phyloP scores from a whole-genome alignment of 2,888 invertebrate species.

The Mongoloraphidia duomilia region DNA sequence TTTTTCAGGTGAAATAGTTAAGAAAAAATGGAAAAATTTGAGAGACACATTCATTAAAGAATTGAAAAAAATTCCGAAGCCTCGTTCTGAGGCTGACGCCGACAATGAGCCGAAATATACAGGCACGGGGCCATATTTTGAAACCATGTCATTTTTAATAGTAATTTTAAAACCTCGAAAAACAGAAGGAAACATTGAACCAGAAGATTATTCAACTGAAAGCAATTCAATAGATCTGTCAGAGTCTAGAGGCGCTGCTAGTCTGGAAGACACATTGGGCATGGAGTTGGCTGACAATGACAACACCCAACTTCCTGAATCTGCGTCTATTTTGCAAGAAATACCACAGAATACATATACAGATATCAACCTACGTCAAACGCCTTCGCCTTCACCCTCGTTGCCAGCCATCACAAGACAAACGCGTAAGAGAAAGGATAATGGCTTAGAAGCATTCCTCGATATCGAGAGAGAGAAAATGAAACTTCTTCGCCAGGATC shows the following conservation, averaged over 20 bases:
- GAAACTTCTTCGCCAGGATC: constrained; percentile 14
- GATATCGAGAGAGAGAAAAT: constrained; percentile 14
- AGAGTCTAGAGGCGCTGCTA: no score
- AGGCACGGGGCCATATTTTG: constrained; percentile 10
- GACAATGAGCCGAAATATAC: constrained; percentile 8
- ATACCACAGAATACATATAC: constrained; percentile 8
- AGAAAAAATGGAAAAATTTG: constrained; percentile 10
- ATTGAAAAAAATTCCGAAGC: constrained; percentile 8
- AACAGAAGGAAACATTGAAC: constrained; percentile 9
- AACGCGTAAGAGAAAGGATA: constrained; percentile 17
- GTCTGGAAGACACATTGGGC: no score
- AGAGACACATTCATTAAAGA: constrained; percentile 7
- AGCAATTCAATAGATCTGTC: no score
- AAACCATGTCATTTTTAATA: constrained; percentile 9
- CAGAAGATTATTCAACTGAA: constrained; percentile 1
- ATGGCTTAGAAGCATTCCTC: constrained; percentile 15
- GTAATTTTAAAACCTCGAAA: constrained; percentile 8
- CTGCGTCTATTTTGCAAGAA: constrained; percentile 6
- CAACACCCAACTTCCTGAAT: constrained; percentile 7
- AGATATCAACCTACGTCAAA: constrained; percentile 7
- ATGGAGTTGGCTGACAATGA: not conserved
- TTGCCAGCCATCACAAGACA: constrained; percentile 17
- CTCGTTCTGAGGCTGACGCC: constrained; percentile 7
- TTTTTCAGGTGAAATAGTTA: constrained; percentile 7
- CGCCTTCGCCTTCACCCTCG: constrained; percentile 14